These are phyloP conservation scores for Eupithecia subumbrata DNA, from an alignment of 2,888 invertebrate genomes.

Conservation along the genomic window DNA sequence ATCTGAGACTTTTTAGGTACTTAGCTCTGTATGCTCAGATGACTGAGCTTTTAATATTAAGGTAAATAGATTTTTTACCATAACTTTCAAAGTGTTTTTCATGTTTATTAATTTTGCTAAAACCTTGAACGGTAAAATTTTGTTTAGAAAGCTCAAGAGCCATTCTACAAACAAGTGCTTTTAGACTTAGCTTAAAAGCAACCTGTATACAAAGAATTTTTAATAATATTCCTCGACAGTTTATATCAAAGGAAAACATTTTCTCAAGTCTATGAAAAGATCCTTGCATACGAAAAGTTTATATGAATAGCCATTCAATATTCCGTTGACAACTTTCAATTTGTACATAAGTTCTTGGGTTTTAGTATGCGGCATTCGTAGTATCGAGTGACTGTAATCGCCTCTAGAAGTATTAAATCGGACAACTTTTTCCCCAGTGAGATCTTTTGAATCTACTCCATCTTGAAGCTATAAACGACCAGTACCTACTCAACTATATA, in stretches of 20 bases:
- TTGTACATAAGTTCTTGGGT: constrained; percentile 12
- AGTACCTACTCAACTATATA: neutral
- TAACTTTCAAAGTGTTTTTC: neutral
- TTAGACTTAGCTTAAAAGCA: neutral
- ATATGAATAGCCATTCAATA: constrained; percentile 28
- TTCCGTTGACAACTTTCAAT: constrained; percentile 25
- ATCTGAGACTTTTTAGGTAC: neutral
- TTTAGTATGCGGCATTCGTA: constrained; percentile 17
- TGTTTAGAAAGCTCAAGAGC: constrained; percentile 1
- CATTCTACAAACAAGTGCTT: constrained; percentile 3
- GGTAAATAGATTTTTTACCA: neutral
- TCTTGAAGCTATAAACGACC: neutral
- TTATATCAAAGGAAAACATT: constrained; percentile 30
- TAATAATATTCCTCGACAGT: constrained; percentile 25
- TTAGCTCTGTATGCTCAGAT: neutral
- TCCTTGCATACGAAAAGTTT: constrained; percentile 15
- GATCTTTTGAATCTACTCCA: neutral
- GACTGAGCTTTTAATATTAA: neutral
- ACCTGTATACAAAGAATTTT: constrained; percentile 23
- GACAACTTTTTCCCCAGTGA: neutral
- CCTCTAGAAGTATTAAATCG: constrained; percentile 3
- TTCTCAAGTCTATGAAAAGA: constrained; percentile 31
- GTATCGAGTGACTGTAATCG: constrained; percentile 1
- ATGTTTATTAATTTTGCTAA: neutral
- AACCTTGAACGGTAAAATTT: neutral